A percentile compares a stretch with the other conserved stretches of the same genome.
phyloP scores from a whole-genome alignment of 2,888 invertebrate genomes.

The Parascotia fuliginaria region DNA sequence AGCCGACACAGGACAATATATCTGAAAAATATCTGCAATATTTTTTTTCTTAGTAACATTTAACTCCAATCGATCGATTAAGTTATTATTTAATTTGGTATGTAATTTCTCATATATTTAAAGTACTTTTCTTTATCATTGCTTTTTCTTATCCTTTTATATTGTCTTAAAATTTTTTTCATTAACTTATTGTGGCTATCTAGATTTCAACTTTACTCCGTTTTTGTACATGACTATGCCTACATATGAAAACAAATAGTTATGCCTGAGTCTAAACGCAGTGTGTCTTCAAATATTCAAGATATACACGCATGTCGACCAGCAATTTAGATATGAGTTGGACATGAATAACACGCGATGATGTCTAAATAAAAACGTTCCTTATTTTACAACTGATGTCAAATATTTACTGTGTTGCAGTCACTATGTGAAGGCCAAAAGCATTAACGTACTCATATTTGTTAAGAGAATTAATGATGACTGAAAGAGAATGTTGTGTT shows the following conservation, averaged over 20 bases:
- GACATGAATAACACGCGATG: constrained; percentile 69
- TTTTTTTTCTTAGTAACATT: constrained; percentile 33
- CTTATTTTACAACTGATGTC: constrained; percentile 37
- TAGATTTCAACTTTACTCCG: too few species aligned
- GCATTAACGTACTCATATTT: constrained; percentile 19
- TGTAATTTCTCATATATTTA: too few species aligned
- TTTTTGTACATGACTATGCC: neutral
- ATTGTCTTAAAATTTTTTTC: too few species aligned
- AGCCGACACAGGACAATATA: constrained; percentile 53
- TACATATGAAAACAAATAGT: constrained; percentile 31
- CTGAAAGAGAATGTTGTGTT: neutral
- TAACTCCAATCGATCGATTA: constrained; percentile 15
- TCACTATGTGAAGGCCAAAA: constrained; percentile 23
- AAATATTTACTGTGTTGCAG: constrained; percentile 39
- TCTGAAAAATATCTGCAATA: constrained; percentile 37
- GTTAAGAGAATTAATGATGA: constrained; percentile 20
- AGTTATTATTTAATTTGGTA: neutral
- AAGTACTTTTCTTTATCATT: too few species aligned
- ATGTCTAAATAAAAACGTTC: constrained; percentile 56
- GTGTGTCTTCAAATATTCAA: constrained; percentile 73
- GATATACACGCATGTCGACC: constrained; percentile 68
- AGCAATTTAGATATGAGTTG: constrained; percentile 71
- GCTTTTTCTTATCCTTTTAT: too few species aligned
- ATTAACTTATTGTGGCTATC: too few species aligned
- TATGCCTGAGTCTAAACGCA: constrained; percentile 54